Evolutionary conservation across 2,888 invertebrate species (phyloP), one percentile per base, ranked within the genome.

Genomic region (Caenorhabditis zanzibari): DNA sequence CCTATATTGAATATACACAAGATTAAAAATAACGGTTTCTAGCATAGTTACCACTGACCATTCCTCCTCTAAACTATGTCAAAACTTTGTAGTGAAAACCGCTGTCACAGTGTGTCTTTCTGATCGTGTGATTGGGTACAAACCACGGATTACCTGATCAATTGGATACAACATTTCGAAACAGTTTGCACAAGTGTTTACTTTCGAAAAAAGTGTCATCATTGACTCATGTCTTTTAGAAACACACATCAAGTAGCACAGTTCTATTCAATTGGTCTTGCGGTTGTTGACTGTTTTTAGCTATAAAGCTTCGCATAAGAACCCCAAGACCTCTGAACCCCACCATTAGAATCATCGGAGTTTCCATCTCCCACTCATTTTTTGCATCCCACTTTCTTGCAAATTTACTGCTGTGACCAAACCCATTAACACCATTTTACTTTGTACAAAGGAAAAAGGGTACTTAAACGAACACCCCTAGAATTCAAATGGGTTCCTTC

Each of bases 401-500:
- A 3, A 12, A 22, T 52, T 24, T 24, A 24, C 24, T 26, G 12
- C 26, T 54, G 26, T 54, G 24, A 24, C 19, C 26, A 12, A 26
- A 14, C 54, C 54, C 54, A 54, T 54, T 26, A 54, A 26, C 26
- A 54, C 24, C 14, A 54, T 24, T 54, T 9, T 14, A 41, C n/a
- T 61, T 61, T 63, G 5, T 63, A 28, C 47, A 5, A 47, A 3
- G 47, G 26, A n/a, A 44, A 41, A 24, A 14, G 63, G 26, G 54
- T 54, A 26, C 24, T 26, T 5, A 28, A 47, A 7, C 44, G 28
- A 26, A 44, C 44, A 26, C 63, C 63, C 28, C 41, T 47, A 26
- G 61, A 61, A 63, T 44, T 44, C 63, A 63, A 63, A 44, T 47
- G 28, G 5, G 26, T 47, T 28, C 28, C 47, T 24, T 63, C 26